These are phyloP conservation scores for Brachylomia viminalis DNA, from an alignment of 2,888 invertebrate species.

Conservation along the genomic window DNA sequence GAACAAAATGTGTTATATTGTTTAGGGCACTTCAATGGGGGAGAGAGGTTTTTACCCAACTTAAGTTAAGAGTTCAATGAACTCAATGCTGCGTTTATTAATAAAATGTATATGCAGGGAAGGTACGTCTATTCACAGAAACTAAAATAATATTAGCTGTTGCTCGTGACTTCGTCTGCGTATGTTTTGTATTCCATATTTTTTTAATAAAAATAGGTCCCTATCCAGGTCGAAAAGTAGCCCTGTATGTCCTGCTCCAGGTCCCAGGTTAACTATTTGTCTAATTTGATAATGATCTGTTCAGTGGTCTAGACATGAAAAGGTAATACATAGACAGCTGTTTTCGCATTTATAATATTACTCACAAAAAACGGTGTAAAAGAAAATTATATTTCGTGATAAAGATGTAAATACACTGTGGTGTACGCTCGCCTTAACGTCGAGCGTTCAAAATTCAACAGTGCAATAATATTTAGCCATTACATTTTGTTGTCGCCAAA, in stretches of 20 bases:
- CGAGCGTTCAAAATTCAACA: too few species aligned
- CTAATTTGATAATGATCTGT: neutral
- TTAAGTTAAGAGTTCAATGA: constrained; percentile 9
- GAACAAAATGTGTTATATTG: neutral
- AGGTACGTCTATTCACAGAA: neutral
- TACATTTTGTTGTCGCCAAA: too few species aligned
- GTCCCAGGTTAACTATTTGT: neutral
- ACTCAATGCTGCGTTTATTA: neutral
- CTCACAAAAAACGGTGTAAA: too few species aligned
- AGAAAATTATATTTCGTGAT: neutral
- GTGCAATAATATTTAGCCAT: too few species aligned
- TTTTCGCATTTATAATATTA: neutral
- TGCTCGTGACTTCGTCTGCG: neutral
- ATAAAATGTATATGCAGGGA: too few species aligned
- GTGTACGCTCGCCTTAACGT: too few species aligned
- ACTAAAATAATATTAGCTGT: neutral
- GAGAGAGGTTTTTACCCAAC: neutral
- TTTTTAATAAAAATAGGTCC: neutral
- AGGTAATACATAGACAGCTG: neutral
- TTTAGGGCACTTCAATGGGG: neutral
- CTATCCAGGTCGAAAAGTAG: neutral
- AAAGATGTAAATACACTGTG: neutral
- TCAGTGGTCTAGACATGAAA: neutral
- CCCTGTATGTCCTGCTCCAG: neutral
- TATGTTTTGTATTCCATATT: neutral